Base-by-base conservation (phyloP, 30 jellyfish, hydroid and myxozoan species). In the Chrysaora quinquecirrha region DNA sequence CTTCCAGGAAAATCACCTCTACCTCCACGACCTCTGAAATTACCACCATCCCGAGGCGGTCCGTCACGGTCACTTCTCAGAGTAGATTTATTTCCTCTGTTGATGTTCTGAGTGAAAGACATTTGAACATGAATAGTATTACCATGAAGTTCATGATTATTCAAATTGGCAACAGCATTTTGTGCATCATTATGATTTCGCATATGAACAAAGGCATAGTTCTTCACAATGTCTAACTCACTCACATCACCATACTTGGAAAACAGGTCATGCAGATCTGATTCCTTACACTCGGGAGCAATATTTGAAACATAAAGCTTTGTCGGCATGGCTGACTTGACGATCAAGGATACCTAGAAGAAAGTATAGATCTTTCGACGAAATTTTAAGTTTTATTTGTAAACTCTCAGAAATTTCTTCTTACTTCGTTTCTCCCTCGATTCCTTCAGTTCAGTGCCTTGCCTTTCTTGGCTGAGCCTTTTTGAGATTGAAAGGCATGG, bases 191-290 rank as follows among this genome's bases (percentile, higher is more conserved):
- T 87, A 30, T 77, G 78, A 43, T 64, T 34, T 20, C 50, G 93
- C 90, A 90, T 84, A 63, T 90, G 97, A 18, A 90, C 94, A 34
- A 90, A 90, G 27, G 97, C 97, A 75, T 72, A 90, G 67, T 84
- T 85, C 74, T 90, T 90, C 58, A 90, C 76, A 24, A 90, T 81
- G 48, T 78, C 94, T 2, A 84, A 79, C 73, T 79, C 96, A 14
- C 65, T 34, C 19, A 90, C 85, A 27, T 28, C 30, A 24, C 97
- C 97, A 73, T 75, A 90, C 35, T 52, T 33, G 21, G 84, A 28
- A 85, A 90, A 90, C 24, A 90, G 68, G 64, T 28, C 87, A 24
- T 78, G 94, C 38, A 90, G 83, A 2, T 73, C 81, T 9, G 80
- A 63, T 34, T 79, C 87, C 4, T 78, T 19, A 71, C 89, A 84